Base-by-base conservation (phyloP, 2,797 vertebrate species). In the Danio aesculapii region DNA sequence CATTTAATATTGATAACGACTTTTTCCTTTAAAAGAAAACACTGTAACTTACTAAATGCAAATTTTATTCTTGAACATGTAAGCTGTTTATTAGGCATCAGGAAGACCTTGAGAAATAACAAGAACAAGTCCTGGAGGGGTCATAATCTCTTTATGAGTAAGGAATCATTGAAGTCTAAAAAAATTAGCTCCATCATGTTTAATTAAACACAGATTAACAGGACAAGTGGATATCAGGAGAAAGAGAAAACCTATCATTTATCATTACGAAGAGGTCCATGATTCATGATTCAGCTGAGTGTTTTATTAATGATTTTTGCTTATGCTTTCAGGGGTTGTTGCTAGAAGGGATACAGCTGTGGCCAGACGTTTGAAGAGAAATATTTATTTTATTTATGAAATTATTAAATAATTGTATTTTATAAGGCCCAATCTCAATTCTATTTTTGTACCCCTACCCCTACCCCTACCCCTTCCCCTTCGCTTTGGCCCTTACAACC, bases 201-300 rank as follows among this genome's bases (percentile, higher is more conserved):
- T 88, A 85, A 85, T 85, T 85, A 85, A 85, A 63, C 58, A 82
- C 63, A 17, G 62, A 79, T 82, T 81, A 77, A 52, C 55, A 66
- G 59, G 68, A 78, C 13, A 84, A 47, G 41, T 14, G 77, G 72
- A 74, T 70, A 63, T 66, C 14, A 50, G 44, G 59, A 78, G 41
- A 77, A 50, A 61, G 16, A 58, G 12, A 71, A 46, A 77, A 39
- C 16, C 12, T 58, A 39, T 46, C 3, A 8, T 57, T 21, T 14
- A 43, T 55, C 6, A 52, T 69, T n/a, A n/a, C 3, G 41, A 66
- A 46, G 10, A 66, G 63, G 9, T 66, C n/a, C 47, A 52, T 41
- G 10, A 9, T 4, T 68, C 13, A 30, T n/a, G n/a, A 21, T 30
- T 30, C 30, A 30, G 30, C 30, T 39, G 8, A 52, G 50, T 55